A percentile compares a stretch with the other conserved stretches of the same genome.
Evolutionary conservation across 1,140 invertebrate genomes (phyloP).

Genomic region (Drosophila setifemur): DNA sequence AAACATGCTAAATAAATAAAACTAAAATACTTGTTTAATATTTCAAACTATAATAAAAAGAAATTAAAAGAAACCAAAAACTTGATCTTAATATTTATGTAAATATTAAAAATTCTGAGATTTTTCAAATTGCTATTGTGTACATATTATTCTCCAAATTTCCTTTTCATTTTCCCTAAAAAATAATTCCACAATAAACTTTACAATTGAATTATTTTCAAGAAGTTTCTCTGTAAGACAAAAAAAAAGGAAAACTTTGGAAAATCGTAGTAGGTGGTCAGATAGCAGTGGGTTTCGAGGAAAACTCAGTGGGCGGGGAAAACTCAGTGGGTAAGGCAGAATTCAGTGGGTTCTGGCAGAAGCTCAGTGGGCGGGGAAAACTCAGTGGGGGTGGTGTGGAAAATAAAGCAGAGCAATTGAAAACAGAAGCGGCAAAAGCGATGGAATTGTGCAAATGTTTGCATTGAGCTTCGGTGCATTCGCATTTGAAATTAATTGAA

Average conservation of each 20-base stretch:
- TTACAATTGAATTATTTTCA: too few relatives aligned
- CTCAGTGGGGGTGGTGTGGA: neutral
- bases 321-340: neutral
- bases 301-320: neutral
- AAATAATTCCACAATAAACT: neutral
- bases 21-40: too few relatives aligned
- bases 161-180: too few relatives aligned
- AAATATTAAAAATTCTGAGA: too few relatives aligned
- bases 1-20: too few relatives aligned
- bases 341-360: neutral
- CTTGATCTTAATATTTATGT: too few relatives aligned
- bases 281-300: too few relatives aligned
- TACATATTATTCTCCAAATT: too few relatives aligned
- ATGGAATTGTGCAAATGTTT: constrained; percentile 54
- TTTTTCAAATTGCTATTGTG: too few relatives aligned
- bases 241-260: neutral
- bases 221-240: neutral
- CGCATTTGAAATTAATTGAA: constrained; percentile 54
- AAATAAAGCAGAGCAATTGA: neutral
- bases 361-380: neutral
- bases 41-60: too few relatives aligned
- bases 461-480: constrained; percentile 49
- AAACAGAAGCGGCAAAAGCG: constrained; percentile 21
- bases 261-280: too few relatives aligned
- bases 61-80: too few relatives aligned